Base-by-base conservation (phyloP, 1,140 invertebrate genomes). In the Schlechtendalia chinensis region DNA sequence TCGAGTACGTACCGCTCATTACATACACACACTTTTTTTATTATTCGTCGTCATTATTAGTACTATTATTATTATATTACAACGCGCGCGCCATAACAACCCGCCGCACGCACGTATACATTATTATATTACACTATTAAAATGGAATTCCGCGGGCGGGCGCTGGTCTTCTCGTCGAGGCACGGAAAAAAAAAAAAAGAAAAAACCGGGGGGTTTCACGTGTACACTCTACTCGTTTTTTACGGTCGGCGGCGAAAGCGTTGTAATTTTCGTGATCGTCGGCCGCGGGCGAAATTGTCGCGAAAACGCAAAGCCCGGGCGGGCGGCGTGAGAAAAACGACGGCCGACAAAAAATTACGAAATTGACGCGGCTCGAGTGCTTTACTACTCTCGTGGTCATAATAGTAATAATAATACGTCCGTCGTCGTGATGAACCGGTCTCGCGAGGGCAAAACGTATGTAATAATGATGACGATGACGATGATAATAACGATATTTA, bases 221-320 rank as follows among this genome's bases (percentile, higher is more conserved):
- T 50, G 65, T 50, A 27, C 45, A 24, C 14, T 5, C 22, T n/a
- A 24, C 4, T 24, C 56, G 22, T 22, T 61, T 61, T 61, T 27
- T 29, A 29, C 27, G 29, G 61, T 61, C 67, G 67, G 67, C 67
- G 47, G 22, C 47, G 47, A 71, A 53, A 71, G 67, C 47, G 53
- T 71, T 72, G 47, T 72, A 72, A 72, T 72, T 72, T 72, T 72
- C 69, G 69, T 72, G 54, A 72, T 72, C 29, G 69, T 24, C 69
- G 17, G 24, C 69, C n/a, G 50, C 69, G 50, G 69, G 47, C 69
- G 69, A n/a, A 19, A 4, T 72, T 54, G 69, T 72, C 69, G 47
- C 69, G 27, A 72, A 71, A 72, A 72, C 47, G 22, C 47, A 72
- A 45, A n/a, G 65, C 27, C 61, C 14, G 27, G 61, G 67, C n/a